These are phyloP conservation scores for Agrotis puta DNA, from an alignment of 2,888 invertebrate genomes.

Conservation along the genomic window DNA sequence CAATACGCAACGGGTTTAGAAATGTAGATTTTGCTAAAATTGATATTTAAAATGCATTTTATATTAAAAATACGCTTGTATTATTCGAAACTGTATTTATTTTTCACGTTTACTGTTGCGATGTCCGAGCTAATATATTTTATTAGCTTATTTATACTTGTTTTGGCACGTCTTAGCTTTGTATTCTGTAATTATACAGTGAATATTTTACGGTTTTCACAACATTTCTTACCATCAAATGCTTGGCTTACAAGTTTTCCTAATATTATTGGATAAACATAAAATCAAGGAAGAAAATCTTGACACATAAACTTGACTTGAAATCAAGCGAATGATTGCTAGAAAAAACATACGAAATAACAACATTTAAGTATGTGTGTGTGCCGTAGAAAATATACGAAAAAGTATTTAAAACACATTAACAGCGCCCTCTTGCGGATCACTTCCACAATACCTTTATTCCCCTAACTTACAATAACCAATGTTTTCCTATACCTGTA, in stretches of 20 bases:
- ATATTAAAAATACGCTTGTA: constrained; percentile 65
- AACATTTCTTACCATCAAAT: constrained; percentile 28
- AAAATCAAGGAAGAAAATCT: too few species aligned
- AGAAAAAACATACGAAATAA: constrained; percentile 6
- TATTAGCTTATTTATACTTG: constrained; percentile 23
- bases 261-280: too few species aligned
- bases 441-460: constrained; percentile 8
- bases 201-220: constrained; percentile 30
- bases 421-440: not conserved
- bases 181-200: constrained; percentile 20
- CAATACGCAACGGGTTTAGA: constrained; percentile 62
- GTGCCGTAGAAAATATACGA: constrained; percentile 11
- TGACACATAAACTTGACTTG: not conserved
- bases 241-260: constrained; percentile 4
- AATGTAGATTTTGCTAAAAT: constrained; percentile 72
- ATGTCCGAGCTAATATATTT: constrained; percentile 14
- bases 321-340: not conserved
- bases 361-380: constrained; percentile 10
- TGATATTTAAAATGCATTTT: constrained; percentile 69
- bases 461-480: constrained; percentile 25
- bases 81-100: constrained; percentile 49
- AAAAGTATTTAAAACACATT: constrained; percentile 4
- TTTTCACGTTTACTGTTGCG: constrained; percentile 43
- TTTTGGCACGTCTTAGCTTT: constrained; percentile 52
- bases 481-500: constrained; percentile 43